Percentiles rank a stretch among this genome's conserved stretches.
Conservation (phyloP, 1,140 invertebrate species). For the Drosophila dunni region DNA sequence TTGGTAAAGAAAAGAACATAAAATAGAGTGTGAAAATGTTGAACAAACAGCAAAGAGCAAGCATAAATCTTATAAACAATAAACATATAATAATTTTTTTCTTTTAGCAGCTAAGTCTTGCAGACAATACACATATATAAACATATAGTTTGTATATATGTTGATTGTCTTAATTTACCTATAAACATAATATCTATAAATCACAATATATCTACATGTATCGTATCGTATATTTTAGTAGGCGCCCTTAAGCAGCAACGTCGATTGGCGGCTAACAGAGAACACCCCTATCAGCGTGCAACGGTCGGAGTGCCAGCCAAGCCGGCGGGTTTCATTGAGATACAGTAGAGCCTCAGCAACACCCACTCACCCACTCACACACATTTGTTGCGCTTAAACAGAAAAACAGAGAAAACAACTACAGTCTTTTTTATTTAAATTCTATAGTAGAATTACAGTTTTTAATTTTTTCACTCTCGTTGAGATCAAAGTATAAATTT, state of each 20-base stretch:
- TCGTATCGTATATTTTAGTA: constrained; percentile 85
- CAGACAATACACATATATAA: constrained; percentile 45
- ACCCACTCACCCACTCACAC: constrained; percentile 6
- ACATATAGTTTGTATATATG: constrained; percentile 46
- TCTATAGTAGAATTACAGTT: constrained; percentile 10
- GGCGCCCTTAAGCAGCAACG: constrained; percentile 87
- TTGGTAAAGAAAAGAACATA: constrained; percentile 30
- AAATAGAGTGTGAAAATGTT: constrained; percentile 19
- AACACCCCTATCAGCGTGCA: constrained; percentile 97
- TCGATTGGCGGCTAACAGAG: constrained; percentile 91
- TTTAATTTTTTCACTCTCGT: constrained; percentile 24
- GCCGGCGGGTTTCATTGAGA: constrained; percentile 84
- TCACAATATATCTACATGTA: constrained; percentile 70
- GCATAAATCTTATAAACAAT: constrained; percentile 28
- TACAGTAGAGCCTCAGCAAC: constrained; percentile 65
- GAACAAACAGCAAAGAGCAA: constrained; percentile 49
- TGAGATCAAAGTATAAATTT: constrained; percentile 15
- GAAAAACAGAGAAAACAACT: background rate
- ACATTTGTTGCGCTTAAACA: constrained; percentile 14
- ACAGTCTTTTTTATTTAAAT: constrained; percentile 29
- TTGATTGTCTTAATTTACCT: constrained; percentile 42
- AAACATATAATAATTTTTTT: constrained; percentile 29
- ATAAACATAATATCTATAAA: constrained; percentile 53
- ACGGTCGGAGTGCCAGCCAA: constrained; percentile 91
- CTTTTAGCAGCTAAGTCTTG: constrained; percentile 39